Conservation (phyloP, 2,888 invertebrate genomes). For the Linnaemya tessellans region DNA sequence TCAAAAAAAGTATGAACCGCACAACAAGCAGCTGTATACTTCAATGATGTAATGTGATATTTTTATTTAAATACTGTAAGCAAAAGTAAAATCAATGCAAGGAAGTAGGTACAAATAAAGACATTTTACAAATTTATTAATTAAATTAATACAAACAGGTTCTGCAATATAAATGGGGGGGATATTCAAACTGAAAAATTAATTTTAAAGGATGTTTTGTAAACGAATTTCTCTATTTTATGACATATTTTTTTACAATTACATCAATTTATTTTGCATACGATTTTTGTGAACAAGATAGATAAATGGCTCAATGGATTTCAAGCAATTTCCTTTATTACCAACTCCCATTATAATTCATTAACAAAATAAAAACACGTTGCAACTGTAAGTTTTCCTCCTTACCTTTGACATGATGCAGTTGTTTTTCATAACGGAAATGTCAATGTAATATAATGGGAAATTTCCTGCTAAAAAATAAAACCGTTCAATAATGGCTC, state of each 20-base stretch:
- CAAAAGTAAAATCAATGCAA: constrained; percentile 2
- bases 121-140: constrained; percentile 38
- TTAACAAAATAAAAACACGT: not conserved
- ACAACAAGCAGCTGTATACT: not conserved
- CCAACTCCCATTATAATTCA: not conserved
- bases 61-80: constrained; percentile 19
- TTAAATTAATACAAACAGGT: constrained; percentile 47
- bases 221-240: not conserved
- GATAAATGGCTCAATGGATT: not conserved
- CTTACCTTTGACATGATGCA: constrained; percentile 4
- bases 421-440: constrained; percentile 42
- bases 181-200: not conserved
- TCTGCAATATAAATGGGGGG: constrained; percentile 10
- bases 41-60: constrained; percentile 59
- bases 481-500: not conserved
- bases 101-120: not conserved
- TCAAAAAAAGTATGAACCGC: constrained; percentile 22
- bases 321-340: not conserved
- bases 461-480: constrained; percentile 12
- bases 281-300: too few relatives aligned
- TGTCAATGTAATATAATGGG: not conserved
- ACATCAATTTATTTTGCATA: too few relatives aligned
- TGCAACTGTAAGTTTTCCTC: not conserved
- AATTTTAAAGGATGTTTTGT: not conserved
- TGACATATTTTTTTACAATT: not conserved